These are phyloP conservation scores for Panthera leo DNA, from an alignment of 2,113 vertebrate genomes.

Conservation along the genomic window DNA sequence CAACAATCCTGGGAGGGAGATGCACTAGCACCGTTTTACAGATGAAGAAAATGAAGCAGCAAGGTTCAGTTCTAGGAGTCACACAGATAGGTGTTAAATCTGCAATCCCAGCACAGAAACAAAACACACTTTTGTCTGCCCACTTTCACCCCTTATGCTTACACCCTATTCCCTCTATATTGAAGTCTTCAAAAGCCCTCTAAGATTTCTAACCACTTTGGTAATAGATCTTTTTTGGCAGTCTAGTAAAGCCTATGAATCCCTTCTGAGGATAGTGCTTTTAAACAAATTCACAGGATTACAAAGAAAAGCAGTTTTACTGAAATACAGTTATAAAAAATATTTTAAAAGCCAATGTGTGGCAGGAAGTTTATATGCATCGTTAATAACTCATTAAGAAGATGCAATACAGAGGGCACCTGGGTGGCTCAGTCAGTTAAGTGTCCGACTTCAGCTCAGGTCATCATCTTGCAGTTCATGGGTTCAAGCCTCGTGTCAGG, in stretches of 20 bases:
- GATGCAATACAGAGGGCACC: neutral
- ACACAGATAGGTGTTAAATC: neutral
- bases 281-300: neutral
- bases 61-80: neutral
- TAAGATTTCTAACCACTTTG: neutral
- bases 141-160: neutral
- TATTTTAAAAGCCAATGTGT: neutral
- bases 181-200: neutral
- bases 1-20: neutral
- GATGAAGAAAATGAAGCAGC: neutral
- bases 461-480: too few relatives aligned
- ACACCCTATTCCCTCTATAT: neutral
- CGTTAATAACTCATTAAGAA: constrained; percentile 39
- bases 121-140: neutral
- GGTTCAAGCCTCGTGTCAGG: too few relatives aligned
- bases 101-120: neutral
- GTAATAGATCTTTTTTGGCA: neutral
- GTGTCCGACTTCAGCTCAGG: too few relatives aligned
- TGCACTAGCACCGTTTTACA: neutral
- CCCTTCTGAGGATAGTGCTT: neutral
- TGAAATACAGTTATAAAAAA: neutral
- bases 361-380: neutral
- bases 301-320: neutral
- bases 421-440: too few relatives aligned
- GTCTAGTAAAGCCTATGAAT: neutral